Base-by-base conservation (phyloP, 2,888 invertebrate genomes). In the Elmis aenea region DNA sequence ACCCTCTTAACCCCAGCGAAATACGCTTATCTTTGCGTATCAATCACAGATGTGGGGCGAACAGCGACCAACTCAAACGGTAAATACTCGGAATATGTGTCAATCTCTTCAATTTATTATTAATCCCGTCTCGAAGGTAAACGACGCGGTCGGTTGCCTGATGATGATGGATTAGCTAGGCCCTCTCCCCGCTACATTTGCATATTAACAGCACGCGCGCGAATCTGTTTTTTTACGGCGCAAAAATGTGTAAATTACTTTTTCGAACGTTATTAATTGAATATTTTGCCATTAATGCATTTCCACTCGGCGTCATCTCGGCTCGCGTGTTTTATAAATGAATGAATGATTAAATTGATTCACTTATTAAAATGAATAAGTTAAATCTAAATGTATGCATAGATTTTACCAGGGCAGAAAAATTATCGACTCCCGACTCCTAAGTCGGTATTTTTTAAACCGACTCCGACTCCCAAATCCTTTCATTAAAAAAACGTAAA, bases 1-100 rank as follows among this genome's bases (percentile, higher is more conserved):
- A 18, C 18, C 28, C 28, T 21, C 28, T 16, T 18, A 33, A 33
- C 37, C 40, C 45, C 40, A 20, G 27, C 31, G 38, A 47, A 49
- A 47, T 41, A 42, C 43, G 43, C 48, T 50, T 48, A 50, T 50
- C 46, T 45, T 40, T 38, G 41, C 40, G 48, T 50, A 48, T 50
- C 48, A 50, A 50, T 48, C 50, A 46, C 50, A 46, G 40, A 48
- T 43, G 46, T 38, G 38, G 29, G 44, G 29, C 22, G 46, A 46
- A 46, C 41, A 38, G 38, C 27, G 40, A 35, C 37, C 45, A 27
- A 28, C 34, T 46, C 35, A 31, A n/a, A 11, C 28, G 26, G 35
- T 42, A 38, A 45, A 40, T 43, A 39, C 39, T 38, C 29, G 42
- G 38, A 46, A 42, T 45, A 39, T 43, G 46, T 45, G 46, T 46